Base-by-base conservation (phyloP, 2,113 vertebrate genomes). In the Atractosteus spatula region DNA sequence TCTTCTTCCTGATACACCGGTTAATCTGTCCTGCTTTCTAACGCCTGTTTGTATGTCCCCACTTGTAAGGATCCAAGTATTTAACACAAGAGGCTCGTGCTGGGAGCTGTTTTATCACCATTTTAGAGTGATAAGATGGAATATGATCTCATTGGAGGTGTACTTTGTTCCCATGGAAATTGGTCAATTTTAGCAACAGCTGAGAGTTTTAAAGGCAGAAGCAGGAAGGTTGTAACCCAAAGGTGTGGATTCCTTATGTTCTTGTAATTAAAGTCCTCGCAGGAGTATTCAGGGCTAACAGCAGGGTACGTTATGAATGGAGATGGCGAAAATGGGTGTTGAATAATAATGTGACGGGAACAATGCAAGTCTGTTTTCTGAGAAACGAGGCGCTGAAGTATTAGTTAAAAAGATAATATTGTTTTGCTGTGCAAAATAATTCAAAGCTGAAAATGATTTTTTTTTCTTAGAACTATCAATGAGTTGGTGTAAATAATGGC, bases 101-200 rank as follows among this genome's bases (percentile, higher is more conserved):
- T 94, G 94, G 80, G 93, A 91, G 89, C 87, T 89, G 90, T 81
- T 89, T 96, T 96, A 94, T 91, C 95, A 92, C 95, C 92, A 91
- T 94, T 95, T 94, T 90, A 85, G 86, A 86, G 94, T 94, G 93
- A 91, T 90, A 92, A 86, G 87, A 90, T 87, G 88, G 86, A 91
- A 89, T 90, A 85, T 89, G 90, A 93, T 96, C 93, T 96, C 90
- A 92, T 86, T 91, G 90, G 89, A 91, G 89, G 88, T 91, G 80
- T 92, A 88, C 92, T 91, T 77, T 94, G 92, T 90, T 93, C 92
- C 87, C 82, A 91, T 82, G 92, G 88, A 89, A 93, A 92, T 92
- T 89, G 90, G 89, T 91, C 91, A 86, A 86, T 87, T 90, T 87
- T 92, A 85, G 89, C 79, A 87, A 89, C 84, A 88, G 78, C 82